Conservation (phyloP, 1,140 invertebrate species). For the Himalopsyche phryganea region DNA sequence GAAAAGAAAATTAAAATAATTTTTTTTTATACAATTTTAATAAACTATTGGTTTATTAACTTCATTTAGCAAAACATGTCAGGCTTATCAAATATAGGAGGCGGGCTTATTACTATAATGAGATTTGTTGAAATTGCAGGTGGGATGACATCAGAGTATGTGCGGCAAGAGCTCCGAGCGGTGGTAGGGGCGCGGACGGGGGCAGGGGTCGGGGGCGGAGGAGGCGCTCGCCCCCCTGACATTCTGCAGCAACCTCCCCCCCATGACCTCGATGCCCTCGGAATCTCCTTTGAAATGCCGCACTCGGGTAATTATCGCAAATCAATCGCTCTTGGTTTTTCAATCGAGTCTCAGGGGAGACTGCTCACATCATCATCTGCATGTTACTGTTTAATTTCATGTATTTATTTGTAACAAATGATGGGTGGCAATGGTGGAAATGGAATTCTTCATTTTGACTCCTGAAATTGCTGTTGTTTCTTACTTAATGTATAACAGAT, state of each 20-base stretch:
- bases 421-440: neutral
- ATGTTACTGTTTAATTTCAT: too few relatives aligned
- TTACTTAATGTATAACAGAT: too few relatives aligned
- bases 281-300: conserved; percentile 66
- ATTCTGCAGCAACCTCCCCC: conserved; percentile 37
- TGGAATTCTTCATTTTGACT: neutral
- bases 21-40: too few relatives aligned
- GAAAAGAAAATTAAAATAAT: too few relatives aligned
- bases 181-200: conserved; percentile 79
- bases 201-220: conserved; percentile 23
- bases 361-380: too few relatives aligned
- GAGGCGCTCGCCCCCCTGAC: conserved; percentile 38
- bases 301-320: conserved; percentile 51
- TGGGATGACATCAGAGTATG: conserved; percentile 71
- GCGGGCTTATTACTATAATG: neutral
- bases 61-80: neutral
- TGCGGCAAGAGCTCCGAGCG: conserved; percentile 83
- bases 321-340: conserved; percentile 38
- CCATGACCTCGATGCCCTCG: conserved; percentile 64
- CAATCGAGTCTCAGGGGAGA: conserved; percentile 22
- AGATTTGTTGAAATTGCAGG: conserved; percentile 19
- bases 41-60: too few relatives aligned
- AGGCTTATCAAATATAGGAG: neutral
- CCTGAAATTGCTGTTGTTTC: too few relatives aligned
- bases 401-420: neutral